phyloP scores from a whole-genome alignment of 2,888 invertebrate genomes.

The Gnatocerus cornutus region DNA sequence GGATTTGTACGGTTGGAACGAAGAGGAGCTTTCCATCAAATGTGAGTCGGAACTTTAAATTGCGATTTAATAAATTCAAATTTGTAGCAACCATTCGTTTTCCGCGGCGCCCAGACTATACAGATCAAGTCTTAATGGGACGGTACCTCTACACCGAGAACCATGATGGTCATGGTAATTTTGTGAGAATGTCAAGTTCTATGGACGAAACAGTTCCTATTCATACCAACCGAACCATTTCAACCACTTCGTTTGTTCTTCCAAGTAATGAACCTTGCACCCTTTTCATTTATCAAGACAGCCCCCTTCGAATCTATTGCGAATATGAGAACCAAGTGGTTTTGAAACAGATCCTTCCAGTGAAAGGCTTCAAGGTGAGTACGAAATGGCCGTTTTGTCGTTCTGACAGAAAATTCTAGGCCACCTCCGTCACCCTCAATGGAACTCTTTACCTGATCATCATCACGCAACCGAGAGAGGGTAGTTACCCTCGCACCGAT shows the following conservation, averaged over 20 bases:
- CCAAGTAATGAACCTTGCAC: slow-evolving; percentile 58
- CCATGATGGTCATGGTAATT: slow-evolving; percentile 13
- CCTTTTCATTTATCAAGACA: slow-evolving; percentile 51
- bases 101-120: neutral
- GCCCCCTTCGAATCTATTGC: slow-evolving; percentile 38
- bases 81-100: slow-evolving; percentile 30
- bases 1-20: slow-evolving; percentile 33
- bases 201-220: slow-evolving; percentile 40
- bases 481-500: slow-evolving; percentile 56
- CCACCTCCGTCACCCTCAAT: slow-evolving; percentile 53
- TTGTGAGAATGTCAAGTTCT: neutral
- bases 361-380: slow-evolving; percentile 16
- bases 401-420: slow-evolving; percentile 53
- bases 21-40: neutral
- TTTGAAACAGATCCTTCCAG: neutral
- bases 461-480: slow-evolving; percentile 46
- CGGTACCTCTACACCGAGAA: slow-evolving; percentile 44
- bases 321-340: neutral
- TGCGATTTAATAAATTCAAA: neutral
- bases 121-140: slow-evolving; percentile 39
- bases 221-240: slow-evolving; percentile 57
- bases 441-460: slow-evolving; percentile 56
- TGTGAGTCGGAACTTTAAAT: neutral
- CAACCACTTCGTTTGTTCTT: slow-evolving; percentile 56
- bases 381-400: slow-evolving; percentile 2